Base-by-base conservation (phyloP, 2,113 vertebrate species). In the Ceratotherium simum region DNA sequence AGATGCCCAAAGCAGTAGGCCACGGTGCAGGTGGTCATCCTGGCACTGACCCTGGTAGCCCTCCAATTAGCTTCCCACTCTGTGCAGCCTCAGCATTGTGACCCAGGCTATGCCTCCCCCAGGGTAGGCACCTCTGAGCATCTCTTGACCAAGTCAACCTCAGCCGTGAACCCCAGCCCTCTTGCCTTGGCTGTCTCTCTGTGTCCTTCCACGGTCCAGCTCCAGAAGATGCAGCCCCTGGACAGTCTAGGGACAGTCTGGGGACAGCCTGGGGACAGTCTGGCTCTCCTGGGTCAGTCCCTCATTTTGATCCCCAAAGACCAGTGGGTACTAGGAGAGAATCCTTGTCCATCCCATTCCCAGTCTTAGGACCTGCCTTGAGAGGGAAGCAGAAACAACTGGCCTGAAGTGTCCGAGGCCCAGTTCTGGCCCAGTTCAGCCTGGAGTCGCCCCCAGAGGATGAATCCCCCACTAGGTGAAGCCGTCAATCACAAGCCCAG, bases 371-470 rank as follows among this genome's bases (percentile, higher is more conserved):
- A 7, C 8, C 33, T 12, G 12, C 36, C 58, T 64, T 29, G 11
- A 62, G 81, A 62, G 23, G 85, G 69, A 48, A 29, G 56, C 42
- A 29, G 54, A n/a, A 23, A 39, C 0, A 18, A 6, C 7, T 8
- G n/a, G 31, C 1, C 14, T 10, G 39, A 9, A 10, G 42, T 58
- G 29, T 20, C 18, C 5, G 3, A 46, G 62, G 31, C 25, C 84
- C 8, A 31, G 31, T 13, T 79, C 75, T 36, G 29, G 56, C 25
- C 67, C 42, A 51, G 29, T 13, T 79, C 3, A 12, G 46, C 42
- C 31, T 1, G 0, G 9, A 65, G 65, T 12, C 39, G 3, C 18
- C 6, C 0, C 14, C 13, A 8, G 42, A 7, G 31, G 6, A 33
- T 2, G 46, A 18, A 2, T 8, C n/a, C 25, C 46, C 42, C 17